Evolutionary conservation across 53 echinoderm and acorn worm genomes (phyloP), one percentile per base, ranked within the genome.

Genomic region (Holothuria scabra): DNA sequence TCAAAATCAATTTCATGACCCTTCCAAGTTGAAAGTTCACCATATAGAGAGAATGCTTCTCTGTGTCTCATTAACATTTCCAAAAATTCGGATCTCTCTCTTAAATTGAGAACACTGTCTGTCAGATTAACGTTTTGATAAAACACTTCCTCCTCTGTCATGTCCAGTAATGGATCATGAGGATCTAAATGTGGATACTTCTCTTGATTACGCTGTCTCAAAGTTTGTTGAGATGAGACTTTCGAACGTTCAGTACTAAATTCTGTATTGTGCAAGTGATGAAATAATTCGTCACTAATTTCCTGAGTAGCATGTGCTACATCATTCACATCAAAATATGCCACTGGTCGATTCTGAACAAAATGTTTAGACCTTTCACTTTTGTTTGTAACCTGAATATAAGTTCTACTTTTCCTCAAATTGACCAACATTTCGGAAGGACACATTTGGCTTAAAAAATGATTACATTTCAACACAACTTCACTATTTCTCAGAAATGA

Each of bases 1-100:
- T 88, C 62, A 23, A 88, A 83, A 29, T 83, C 88, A 30, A 66
- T 83, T 84, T 74, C 84, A 65, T 71, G 83, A 37, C 63, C 63
- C 18, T 70, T 74, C 63, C 88, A 88, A 33, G 83, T 65, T 12
- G 84, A 84, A 21, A 88, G 56, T 52, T 84, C 84, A 31, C 83
- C 83, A 30, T 75, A 84, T 12, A 75, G 25, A 49, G 84, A 84
- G n/a, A 88, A 88, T 31, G 84, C 88, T 21, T 62, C 65, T 63
- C 88, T 88, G 25, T 75, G 67, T 19, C 83, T 35, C 46, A 37
- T 49, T n/a, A 88, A 63, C 56, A 83, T 21, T 14, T 84, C 19
- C 6, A 26, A 9, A 35, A 35, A 35, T 35, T 35, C 35, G 6
- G 35, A 35, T 35, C n/a, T n/a, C 35, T 35, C 35, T 35, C 35